Evolutionary conservation across 2,888 invertebrate genomes (phyloP), one percentile per base, ranked within the genome.

Genomic region (Cerastis rubricosa): DNA sequence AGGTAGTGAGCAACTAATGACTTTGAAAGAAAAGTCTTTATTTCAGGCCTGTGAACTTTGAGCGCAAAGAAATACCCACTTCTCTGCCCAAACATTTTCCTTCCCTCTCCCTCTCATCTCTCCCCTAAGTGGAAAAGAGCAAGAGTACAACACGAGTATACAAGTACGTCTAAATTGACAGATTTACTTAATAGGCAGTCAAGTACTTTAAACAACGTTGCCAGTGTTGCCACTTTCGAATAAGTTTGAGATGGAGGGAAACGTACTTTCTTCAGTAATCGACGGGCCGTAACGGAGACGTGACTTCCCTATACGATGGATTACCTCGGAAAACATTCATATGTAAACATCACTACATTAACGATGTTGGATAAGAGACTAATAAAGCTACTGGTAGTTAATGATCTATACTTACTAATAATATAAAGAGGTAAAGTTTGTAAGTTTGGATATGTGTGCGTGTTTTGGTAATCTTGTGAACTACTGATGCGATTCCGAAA

Each of bases 161-260:
- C n/a, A 82, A 74, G 63, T 35, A 47, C 57, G 57, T 80, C 74
- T 74, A 73, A 71, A 73, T 78, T 83, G 73, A 71, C 76, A 84
- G 76, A 78, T 81, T 83, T 76, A 78, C 73, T 74, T 66, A 78
- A 73, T 78, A 76, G 70, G 68, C 68, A 74, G 75, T 69, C 45
- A 81, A 78, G 73, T 74, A 72, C 84, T 85, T 76, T 79, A 76
- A 78, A 80, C 67, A 85, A 51, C 66, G 63, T 73, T 63, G 54
- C 49, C 73, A 68, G 66, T 67, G 49, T 75, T 73, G 69, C 70
- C 51, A 81, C 84, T 85, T 85, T 84, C 76, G 71, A 81, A 86
- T 84, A 81, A 84, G 76, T 81, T 81, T 49, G 64, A 77, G 76
- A 74, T 74, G 75, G 85, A 64, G 78, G 66, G 81, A 85, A 81